Base-by-base conservation (phyloP, 1,140 invertebrate genomes). In the Drosophila ercepeae region DNA sequence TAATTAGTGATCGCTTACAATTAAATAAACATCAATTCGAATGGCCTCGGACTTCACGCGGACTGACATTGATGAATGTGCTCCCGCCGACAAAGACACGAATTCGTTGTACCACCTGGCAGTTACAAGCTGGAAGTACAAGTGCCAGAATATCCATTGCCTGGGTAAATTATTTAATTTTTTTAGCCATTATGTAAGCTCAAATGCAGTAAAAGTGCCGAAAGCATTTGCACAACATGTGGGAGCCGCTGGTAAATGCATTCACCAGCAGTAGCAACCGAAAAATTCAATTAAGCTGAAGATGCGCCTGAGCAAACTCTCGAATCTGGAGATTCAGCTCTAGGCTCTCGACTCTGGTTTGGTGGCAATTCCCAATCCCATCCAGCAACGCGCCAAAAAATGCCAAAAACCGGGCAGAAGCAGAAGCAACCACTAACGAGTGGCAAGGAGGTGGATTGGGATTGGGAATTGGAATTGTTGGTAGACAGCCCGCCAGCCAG, bases 241-340 rank as follows among this genome's bases (percentile, higher is more conserved):
- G 82, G 81, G 81, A 84, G 81, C 78, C 76, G 68, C 68, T 86
- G 77, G 59, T 76, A 86, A 81, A 88, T 86, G 79, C 81, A 84
- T 84, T 69, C 70, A 78, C 75, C 44, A 45, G 4, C 65, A 61
- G 11, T 52, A 73, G 36, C 67, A 72, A 25, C 71, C 51, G n/a
- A 79, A 86, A 70, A 84, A 86, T 84, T 84, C 81, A 84, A 84
- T 81, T 84, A 86, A 84, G 72, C 76, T 88, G 81, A 84, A 84
- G 81, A 84, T 84, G 81, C 73, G 81, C 79, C 70, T 53, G 32
- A 58, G 44, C 78, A 64, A 45, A 52, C 75, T 75, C 50, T 39
- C 71, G 44, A 50, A 44, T 42, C 57, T 41, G 46, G 23, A 45
- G 27, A 27, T 52, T 9, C 53, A 13, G 13, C 39, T 27, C 51